Conservation (phyloP, 2,113 vertebrate species). For the Penelope pileata region DNA sequence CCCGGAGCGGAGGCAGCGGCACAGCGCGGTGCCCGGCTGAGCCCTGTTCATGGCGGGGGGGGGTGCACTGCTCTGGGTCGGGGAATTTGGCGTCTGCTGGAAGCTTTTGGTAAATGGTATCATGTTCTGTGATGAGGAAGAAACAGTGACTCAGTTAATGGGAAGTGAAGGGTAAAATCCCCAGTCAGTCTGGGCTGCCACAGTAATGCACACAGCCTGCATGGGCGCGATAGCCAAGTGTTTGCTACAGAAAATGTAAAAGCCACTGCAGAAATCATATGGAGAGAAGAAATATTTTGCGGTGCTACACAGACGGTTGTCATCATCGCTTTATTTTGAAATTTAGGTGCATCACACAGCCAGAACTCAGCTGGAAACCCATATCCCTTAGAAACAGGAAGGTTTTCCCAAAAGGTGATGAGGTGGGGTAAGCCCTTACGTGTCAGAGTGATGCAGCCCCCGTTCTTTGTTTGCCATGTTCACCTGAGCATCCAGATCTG, state of each 20-base stretch:
- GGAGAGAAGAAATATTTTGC: neutral
- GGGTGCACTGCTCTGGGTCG: too few relatives aligned
- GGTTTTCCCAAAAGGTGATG: neutral
- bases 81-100: too few relatives aligned
- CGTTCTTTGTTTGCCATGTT: neutral
- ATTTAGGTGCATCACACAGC: neutral
- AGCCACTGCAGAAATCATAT: neutral
- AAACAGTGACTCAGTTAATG: neutral
- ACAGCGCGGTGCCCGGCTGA: too few relatives aligned
- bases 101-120: neutral
- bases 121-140: neutral
- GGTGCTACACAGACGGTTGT: neutral
- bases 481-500: neutral
- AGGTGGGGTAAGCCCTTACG: rapidly evolving
- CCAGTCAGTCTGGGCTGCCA: neutral
- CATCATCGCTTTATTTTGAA: neutral
- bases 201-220: neutral
- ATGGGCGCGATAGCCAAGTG: neutral
- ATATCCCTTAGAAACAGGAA: neutral
- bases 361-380: neutral
- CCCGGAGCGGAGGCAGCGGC: too few relatives aligned
- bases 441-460: neutral
- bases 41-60: too few relatives aligned
- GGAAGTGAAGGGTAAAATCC: neutral
- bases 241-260: neutral